Evolutionary conservation across 2,797 vertebrate genomes (phyloP), one percentile per base, ranked within the genome.

Genomic region (Alfaro cultratus): DNA sequence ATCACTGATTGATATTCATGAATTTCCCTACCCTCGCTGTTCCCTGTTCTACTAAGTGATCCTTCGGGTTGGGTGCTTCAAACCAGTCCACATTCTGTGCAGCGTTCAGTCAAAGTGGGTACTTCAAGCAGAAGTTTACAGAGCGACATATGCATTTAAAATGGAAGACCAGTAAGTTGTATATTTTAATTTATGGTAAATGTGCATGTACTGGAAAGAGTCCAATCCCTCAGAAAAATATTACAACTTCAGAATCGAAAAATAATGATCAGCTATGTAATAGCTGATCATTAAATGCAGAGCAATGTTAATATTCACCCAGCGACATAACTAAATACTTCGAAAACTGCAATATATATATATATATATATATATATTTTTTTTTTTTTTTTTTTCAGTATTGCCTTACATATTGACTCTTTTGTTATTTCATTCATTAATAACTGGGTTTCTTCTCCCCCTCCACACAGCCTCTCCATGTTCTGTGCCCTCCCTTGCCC

Each of bases 401-500:
- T 83, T 81, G 82, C 36, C 31, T 73, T 76, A 74, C 49, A 80
- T 62, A 64, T 51, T 47, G 72, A 77, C 60, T 62, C 68, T 80
- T 55, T 70, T 75, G 80, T 80, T 80, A 81, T 57, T 79, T 82
- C 75, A 83, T 86, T 80, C 78, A 74, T 74, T 78, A 68, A 73
- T 82, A 53, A 82, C 74, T 39, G 64, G 78, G 76, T 41, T 86
- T 76, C 77, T 83, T 78, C 77, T 80, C 80, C 76, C 39, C 45
- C 49, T 68, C 64, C 36, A 41, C 78, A 67, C 47, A 41, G 74
- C 77, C 78, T 83, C 78, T 73, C 73, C 26, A 18, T 80, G 82
- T 79, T 64, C 83, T 39, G 70, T 80, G 76, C 83, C 85, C 80
- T 77, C 73, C 79, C 73, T 67, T 55, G 53, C 79, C 87, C 80